Evolutionary conservation across 2,797 vertebrate species (phyloP).

Genomic region (Poeciliopsis gracilis): DNA sequence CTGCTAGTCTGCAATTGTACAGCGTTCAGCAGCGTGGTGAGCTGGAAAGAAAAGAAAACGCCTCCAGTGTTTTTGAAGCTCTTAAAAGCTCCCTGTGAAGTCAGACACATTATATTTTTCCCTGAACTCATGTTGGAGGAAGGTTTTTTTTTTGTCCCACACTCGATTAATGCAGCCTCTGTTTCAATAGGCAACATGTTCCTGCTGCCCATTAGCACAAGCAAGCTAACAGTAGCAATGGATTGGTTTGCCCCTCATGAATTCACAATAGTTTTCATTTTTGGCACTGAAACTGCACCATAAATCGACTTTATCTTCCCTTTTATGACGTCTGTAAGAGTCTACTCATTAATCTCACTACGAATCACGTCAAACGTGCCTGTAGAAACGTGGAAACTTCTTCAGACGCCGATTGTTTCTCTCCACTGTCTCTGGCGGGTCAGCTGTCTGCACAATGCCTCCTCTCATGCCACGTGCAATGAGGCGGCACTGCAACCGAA

Average conservation of each 20-base stretch:
- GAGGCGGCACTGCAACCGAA: slow-evolving; percentile 60
- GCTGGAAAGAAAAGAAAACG: too few species aligned
- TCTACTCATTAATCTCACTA: neutral
- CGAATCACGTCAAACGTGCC: neutral
- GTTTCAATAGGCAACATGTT: neutral
- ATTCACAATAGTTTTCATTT: too few species aligned
- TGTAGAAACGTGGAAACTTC: slow-evolving; percentile 7
- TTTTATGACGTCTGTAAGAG: neutral
- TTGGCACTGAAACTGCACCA: too few species aligned
- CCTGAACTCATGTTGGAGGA: neutral
- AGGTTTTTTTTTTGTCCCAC: neutral
- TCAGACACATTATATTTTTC: neutral
- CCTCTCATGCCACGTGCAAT: slow-evolving; percentile 39
- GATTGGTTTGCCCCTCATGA: too few species aligned
- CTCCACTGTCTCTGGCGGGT: slow-evolving; percentile 14
- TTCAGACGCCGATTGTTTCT: slow-evolving; percentile 13
- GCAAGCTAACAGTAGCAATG: too few species aligned
- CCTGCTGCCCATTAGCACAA: too few species aligned
- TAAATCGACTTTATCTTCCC: neutral
- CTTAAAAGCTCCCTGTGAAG: neutral
- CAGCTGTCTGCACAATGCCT: slow-evolving; percentile 30
- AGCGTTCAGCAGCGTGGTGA: neutral
- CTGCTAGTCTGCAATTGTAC: neutral
- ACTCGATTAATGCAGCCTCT: neutral
- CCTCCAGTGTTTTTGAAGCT: too few species aligned